A percentile compares a stretch with the other conserved stretches of the same genome.
Evolutionary conservation across 2,888 invertebrate species (phyloP).

Genomic region (Acrobasis suavella): DNA sequence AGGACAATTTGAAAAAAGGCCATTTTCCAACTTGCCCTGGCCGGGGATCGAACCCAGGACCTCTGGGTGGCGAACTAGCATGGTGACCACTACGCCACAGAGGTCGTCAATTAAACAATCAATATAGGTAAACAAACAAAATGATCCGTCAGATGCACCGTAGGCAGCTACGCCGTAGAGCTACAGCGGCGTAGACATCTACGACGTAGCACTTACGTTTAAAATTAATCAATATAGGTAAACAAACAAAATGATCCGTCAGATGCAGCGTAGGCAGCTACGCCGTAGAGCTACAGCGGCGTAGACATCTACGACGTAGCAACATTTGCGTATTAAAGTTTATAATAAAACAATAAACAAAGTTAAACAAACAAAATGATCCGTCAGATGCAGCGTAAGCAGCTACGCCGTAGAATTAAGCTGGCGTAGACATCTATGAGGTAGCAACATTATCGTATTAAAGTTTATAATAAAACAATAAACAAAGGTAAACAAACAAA

Average conservation of each 20-base stretch:
- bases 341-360: too few relatives aligned
- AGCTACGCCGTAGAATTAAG: conserved; percentile 8
- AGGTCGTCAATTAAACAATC: too few relatives aligned
- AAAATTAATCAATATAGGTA: background rate
- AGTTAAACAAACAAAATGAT: background rate
- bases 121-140: background rate
- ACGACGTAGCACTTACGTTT: conserved; percentile 14
- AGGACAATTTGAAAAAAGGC: too few relatives aligned
- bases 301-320: conserved; percentile 9
- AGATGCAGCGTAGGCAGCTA: conserved; percentile 5
- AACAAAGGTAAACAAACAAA: background rate
- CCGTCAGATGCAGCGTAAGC: conserved; percentile 10
- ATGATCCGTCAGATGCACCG: background rate
- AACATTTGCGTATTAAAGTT: too few relatives aligned
- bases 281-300: conserved; percentile 9
- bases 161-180: conserved; percentile 9
- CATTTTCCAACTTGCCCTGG: too few relatives aligned
- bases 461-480: too few relatives aligned
- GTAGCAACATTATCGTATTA: too few relatives aligned
- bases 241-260: conserved; percentile 7
- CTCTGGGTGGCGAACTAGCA: too few relatives aligned
- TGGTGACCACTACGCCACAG: too few relatives aligned
- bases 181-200: conserved; percentile 1
- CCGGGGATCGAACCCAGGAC: too few relatives aligned
- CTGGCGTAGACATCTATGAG: conserved; percentile 5